Conservation (phyloP, 1,140 invertebrate species). For the Formica selysi region DNA sequence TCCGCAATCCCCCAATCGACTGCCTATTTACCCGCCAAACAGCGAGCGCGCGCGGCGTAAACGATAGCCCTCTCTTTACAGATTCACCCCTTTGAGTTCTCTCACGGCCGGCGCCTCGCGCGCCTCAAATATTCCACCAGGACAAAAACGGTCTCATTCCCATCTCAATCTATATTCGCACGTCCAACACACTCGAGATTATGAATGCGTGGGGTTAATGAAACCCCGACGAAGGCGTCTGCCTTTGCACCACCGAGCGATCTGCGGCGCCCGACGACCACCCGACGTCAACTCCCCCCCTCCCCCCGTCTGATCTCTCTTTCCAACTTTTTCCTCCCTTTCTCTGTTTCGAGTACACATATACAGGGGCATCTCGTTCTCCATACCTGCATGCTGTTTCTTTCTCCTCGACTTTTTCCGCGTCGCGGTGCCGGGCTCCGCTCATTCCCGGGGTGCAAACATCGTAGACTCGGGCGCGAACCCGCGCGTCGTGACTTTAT, state of each 20-base stretch:
- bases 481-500: conserved; percentile 63
- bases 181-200: conserved; percentile 84
- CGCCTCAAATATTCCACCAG: conserved; percentile 77
- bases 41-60: conserved; percentile 52
- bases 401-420: conserved; percentile 5
- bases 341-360: conserved; percentile 22
- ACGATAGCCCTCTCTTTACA: conserved; percentile 72
- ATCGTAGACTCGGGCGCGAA: conserved; percentile 42
- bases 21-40: conserved; percentile 82
- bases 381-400: background rate
- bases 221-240: conserved; percentile 82
- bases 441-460: conserved; percentile 64
- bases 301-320: conserved; percentile 1
- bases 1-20: conserved; percentile 74
- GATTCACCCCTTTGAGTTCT: conserved; percentile 77
- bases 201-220: conserved; percentile 86
- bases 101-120: conserved; percentile 57
- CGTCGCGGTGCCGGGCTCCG: background rate
- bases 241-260: conserved; percentile 80
- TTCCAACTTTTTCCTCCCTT: conserved; percentile 30
- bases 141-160: conserved; percentile 84
- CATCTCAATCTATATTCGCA: conserved; percentile 86
- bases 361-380: background rate
- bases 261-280: conserved; percentile 53
- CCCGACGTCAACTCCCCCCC: background rate